Evolutionary conservation across 1,140 invertebrate species (phyloP).

Genomic region (Neoseiulus cucumeris): DNA sequence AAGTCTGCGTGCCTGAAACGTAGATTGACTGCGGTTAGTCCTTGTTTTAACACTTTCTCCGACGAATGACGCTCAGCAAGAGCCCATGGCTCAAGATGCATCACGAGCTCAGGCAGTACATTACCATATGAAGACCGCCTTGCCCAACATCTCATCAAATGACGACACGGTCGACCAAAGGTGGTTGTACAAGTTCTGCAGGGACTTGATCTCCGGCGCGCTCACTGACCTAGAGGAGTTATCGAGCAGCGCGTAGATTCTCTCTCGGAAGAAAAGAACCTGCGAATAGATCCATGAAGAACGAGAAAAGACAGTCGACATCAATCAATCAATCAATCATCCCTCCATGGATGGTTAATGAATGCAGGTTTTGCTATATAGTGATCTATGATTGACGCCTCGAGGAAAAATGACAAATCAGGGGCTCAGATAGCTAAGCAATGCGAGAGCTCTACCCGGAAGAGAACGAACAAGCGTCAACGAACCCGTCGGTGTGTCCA

Average conservation of each 20-base stretch:
- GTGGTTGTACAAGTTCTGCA: not conserved
- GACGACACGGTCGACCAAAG: not conserved
- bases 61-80: too few species aligned
- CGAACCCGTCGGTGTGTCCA: not conserved
- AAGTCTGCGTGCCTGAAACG: not conserved
- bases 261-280: not conserved
- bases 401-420: not conserved
- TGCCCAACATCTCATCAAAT: not conserved
- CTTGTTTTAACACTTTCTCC: too few species aligned
- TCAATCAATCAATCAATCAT: too few species aligned
- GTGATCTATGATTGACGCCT: too few species aligned
- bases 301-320: not conserved
- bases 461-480: not conserved
- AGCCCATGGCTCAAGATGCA: too few species aligned
- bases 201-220: not conserved
- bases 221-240: not conserved
- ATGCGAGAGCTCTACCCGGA: not conserved
- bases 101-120: too few species aligned
- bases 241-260: not conserved
- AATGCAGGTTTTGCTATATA: too few species aligned
- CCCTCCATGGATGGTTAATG: too few species aligned
- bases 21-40: too few species aligned
- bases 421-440: not conserved
- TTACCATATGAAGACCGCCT: not conserved
- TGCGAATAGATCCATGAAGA: not conserved